Conservation (phyloP, 2,113 vertebrate species). For the Myotis lucifugus region DNA sequence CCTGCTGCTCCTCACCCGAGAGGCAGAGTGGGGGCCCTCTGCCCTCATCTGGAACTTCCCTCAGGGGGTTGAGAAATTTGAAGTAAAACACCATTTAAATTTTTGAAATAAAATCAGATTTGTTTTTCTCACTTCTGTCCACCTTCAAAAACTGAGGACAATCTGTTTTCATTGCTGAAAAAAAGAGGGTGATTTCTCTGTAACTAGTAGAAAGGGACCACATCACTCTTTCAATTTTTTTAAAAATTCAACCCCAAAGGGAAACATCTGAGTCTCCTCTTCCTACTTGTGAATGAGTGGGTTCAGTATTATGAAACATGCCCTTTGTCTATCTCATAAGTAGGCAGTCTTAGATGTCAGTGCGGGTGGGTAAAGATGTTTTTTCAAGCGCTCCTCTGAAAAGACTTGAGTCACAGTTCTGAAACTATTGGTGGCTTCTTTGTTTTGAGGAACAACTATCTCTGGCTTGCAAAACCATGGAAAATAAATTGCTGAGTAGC, state of each 20-base stretch:
- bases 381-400: constrained; percentile 25
- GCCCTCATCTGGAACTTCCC: not conserved
- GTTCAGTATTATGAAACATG: not conserved
- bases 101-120: constrained; percentile 21
- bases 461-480: constrained; percentile 52
- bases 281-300: not conserved
- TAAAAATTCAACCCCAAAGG: not conserved
- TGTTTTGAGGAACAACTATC: constrained; percentile 70
- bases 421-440: constrained; percentile 39
- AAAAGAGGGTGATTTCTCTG: not conserved
- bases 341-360: not conserved
- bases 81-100: not conserved
- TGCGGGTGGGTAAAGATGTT: not conserved
- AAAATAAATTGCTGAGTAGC: constrained; percentile 60
- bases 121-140: not conserved
- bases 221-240: not conserved
- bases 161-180: not conserved
- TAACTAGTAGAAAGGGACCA: not conserved
- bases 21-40: not conserved
- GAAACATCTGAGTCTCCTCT: not conserved
- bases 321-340: constrained; percentile 15
- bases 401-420: constrained; percentile 35
- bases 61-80: not conserved
- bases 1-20: constrained; percentile 10
- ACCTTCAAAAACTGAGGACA: not conserved